Evolutionary conservation across 2,888 invertebrate species (phyloP).

Genomic region (Mythimna vitellina): DNA sequence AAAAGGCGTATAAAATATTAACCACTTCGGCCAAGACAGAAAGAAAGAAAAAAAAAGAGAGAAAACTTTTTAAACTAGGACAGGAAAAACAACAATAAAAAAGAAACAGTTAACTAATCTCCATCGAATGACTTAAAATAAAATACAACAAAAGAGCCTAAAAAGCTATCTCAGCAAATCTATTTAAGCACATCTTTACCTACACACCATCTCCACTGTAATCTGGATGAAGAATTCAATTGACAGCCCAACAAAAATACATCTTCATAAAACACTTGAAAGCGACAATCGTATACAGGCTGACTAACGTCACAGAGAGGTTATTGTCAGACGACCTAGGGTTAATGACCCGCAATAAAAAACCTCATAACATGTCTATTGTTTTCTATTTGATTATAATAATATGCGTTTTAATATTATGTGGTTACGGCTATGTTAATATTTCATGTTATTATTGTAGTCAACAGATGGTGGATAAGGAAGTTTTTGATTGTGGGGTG

Average conservation of each 20-base stretch:
- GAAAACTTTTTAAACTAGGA: too few relatives aligned
- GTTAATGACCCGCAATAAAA: slow-evolving; percentile 63
- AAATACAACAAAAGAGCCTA: too few relatives aligned
- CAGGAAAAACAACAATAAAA: too few relatives aligned
- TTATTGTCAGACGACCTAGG: slow-evolving; percentile 58
- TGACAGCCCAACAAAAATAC: too few relatives aligned
- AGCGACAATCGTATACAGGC: slow-evolving; percentile 17
- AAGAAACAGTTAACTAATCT: too few relatives aligned
- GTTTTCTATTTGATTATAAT: slow-evolving; percentile 68
- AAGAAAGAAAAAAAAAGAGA: too few relatives aligned
- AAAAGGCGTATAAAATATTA: too few relatives aligned
- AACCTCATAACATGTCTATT: slow-evolving; percentile 61
- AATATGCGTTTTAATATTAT: slow-evolving; percentile 56
- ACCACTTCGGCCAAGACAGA: neutral
- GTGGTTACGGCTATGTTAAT: slow-evolving; percentile 41
- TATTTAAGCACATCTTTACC: too few relatives aligned
- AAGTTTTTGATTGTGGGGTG: slow-evolving; percentile 19
- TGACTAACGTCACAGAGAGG: slow-evolving; percentile 58
- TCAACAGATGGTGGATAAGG: slow-evolving; percentile 50
- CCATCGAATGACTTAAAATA: too few relatives aligned
- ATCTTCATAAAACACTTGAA: slow-evolving; percentile 7
- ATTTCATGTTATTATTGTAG: slow-evolving; percentile 25
- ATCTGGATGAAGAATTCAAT: too few relatives aligned
- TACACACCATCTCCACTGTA: too few relatives aligned
- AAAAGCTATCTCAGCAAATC: too few relatives aligned